phyloP scores from a whole-genome alignment of 2,797 vertebrate species.

The Gila robusta region DNA sequence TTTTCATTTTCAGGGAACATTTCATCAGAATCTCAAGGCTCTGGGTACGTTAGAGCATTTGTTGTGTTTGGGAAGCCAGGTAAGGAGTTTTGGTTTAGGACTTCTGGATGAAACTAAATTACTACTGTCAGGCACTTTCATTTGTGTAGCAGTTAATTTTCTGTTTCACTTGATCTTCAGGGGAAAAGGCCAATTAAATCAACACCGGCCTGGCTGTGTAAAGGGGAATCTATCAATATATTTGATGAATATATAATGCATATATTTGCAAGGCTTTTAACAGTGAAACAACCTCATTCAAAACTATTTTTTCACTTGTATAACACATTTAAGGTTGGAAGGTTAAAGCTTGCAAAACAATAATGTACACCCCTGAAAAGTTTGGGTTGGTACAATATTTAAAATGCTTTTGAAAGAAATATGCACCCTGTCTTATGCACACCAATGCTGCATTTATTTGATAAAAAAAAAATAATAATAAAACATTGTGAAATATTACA shows the following conservation, averaged over 20 bases:
- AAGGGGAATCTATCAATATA: background rate
- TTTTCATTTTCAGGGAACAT: slow-evolving; percentile 16
- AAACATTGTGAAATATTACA: no score
- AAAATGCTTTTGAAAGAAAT: no score
- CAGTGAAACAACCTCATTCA: background rate
- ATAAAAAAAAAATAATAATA: no score
- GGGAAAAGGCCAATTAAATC: background rate
- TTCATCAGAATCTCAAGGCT: background rate
- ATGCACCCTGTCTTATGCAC: no score
- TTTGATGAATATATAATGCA: no score
- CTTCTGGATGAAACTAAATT: background rate
- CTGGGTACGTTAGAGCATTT: background rate
- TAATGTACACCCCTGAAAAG: no score
- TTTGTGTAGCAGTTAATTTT: slow-evolving; percentile 2
- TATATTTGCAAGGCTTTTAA: background rate
- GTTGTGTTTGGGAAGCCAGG: slow-evolving; percentile 19
- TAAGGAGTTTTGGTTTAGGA: background rate
- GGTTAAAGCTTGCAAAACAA: no score
- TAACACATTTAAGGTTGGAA: background rate
- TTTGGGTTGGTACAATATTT: no score
- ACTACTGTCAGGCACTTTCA: background rate
- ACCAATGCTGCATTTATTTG: no score
- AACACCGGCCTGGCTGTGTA: background rate
- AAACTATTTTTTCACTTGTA: background rate
- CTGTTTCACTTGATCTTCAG: slow-evolving; percentile 4